Evolutionary conservation across 2,113 vertebrate species (phyloP).

Genomic region (Xiphophorus maculatus): DNA sequence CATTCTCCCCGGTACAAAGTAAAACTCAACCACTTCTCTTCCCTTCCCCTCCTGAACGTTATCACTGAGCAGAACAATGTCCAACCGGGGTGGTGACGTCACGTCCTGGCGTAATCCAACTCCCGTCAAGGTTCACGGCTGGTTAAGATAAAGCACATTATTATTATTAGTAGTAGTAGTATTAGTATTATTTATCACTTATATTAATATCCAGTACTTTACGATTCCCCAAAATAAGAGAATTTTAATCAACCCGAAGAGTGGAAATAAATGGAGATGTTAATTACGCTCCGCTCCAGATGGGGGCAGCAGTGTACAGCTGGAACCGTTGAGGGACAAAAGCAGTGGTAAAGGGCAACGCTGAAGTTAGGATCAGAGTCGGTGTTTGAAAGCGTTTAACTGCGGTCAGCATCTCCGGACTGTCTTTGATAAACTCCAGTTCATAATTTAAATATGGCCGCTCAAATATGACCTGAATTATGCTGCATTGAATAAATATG

Average conservation of each 20-base stretch:
- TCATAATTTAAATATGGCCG: no score
- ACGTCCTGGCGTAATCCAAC: not conserved
- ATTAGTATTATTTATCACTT: not conserved
- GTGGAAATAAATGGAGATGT: not conserved
- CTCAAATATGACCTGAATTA: no score
- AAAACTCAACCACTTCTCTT: not conserved
- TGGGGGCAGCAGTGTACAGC: constrained; percentile 6
- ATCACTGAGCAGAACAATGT: not conserved
- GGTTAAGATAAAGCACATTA: not conserved
- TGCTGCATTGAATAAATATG: no score
- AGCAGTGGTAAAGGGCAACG: not conserved
- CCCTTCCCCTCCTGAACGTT: not conserved
- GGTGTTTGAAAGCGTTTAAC: not conserved
- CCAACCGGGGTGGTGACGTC: constrained; percentile 26
- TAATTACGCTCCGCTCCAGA: not conserved
- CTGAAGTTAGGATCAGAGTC: not conserved
- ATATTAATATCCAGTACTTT: no score
- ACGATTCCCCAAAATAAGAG: not conserved
- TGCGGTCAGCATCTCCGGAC: no score
- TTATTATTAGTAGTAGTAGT: not conserved
- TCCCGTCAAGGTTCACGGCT: not conserved
- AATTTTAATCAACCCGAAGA: not conserved
- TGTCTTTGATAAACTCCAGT: no score
- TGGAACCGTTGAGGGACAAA: not conserved
- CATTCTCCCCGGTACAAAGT: constrained; percentile 53